Evolutionary conservation across 2,113 vertebrate species (phyloP), one percentile per base, ranked within the genome.

Genomic region (Microtus oregoni): DNA sequence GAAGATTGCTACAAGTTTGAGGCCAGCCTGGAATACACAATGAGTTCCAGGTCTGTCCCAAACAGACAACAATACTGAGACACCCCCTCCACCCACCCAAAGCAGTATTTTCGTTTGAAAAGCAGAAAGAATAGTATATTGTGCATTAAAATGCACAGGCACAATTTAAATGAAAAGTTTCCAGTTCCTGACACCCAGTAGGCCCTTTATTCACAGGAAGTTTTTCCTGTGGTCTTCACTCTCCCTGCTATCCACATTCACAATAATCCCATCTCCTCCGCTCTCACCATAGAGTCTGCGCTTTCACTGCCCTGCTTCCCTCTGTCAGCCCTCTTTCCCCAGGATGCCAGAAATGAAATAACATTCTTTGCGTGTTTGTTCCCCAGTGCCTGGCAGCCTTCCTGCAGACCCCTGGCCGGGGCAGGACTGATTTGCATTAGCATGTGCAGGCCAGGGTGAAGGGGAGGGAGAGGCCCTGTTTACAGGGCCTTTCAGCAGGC

Each of bases 291-390:
- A 79, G 70, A 65, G 82, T 44, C 17, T 41, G 58, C 41, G 65
- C 30, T 35, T 77, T 63, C 73, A 30, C 96, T 97, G 89, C 95
- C 95, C 94, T 77, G 3, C 92, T 96, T 97, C 96, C 96, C 96
- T 97, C 94, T 96, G 50, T 72, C 75, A 22, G 97, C 94, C 92
- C 79, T 93, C 95, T 93, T 97, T 96, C 96, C 97, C 96, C 90
- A 86, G 96, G 96, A 97, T 47, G 7, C 97, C 94, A 77, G 61
- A 97, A 98, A 94, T 96, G 94, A 98, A 98, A 98, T 97, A 98
- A 96, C 94, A 97, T 97, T 98, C 94, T 97, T 98, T 86, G 90
- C 96, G 0, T 63, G 93, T 97, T 98, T 98, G 95, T 97, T 96
- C 94, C 95, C 76, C 96, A 97, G 96, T 79, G 97, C 79, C 89